Evolutionary conservation across 2,797 vertebrate species (phyloP).

Genomic region (Natrix natrix): DNA sequence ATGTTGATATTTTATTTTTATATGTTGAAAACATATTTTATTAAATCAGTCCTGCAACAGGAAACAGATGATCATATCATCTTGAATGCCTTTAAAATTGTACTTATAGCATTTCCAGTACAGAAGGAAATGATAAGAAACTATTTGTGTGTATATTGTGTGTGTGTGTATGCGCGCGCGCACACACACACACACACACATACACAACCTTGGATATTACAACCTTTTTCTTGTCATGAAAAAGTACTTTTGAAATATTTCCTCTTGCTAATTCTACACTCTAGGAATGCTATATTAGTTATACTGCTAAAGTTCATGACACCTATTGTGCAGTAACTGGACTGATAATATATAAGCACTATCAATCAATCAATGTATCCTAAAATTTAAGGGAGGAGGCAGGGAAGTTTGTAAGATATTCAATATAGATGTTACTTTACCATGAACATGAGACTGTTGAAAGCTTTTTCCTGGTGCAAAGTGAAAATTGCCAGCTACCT

Average conservation of each 20-base stretch:
- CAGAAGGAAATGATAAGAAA: neutral
- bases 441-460: constrained; percentile 97
- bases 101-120: neutral
- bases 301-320: neutral
- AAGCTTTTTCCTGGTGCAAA: constrained; percentile 99
- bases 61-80: neutral
- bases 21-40: neutral
- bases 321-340: neutral
- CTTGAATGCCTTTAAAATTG: constrained; percentile 20
- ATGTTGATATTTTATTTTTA: neutral
- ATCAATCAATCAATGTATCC: neutral
- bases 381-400: neutral
- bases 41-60: neutral
- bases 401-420: neutral
- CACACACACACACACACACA: too few species aligned
- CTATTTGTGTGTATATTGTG: neutral
- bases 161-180: too few species aligned
- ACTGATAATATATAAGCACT: neutral
- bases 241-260: neutral
- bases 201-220: neutral
- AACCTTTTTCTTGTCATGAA: neutral
- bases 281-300: neutral
- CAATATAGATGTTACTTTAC: constrained; percentile 70
- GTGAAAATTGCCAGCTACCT: constrained; percentile 99
- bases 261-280: neutral